Evolutionary conservation across 2,888 invertebrate genomes (phyloP), one percentile per base, ranked within the genome.

Genomic region (Drosophila lacicola): DNA sequence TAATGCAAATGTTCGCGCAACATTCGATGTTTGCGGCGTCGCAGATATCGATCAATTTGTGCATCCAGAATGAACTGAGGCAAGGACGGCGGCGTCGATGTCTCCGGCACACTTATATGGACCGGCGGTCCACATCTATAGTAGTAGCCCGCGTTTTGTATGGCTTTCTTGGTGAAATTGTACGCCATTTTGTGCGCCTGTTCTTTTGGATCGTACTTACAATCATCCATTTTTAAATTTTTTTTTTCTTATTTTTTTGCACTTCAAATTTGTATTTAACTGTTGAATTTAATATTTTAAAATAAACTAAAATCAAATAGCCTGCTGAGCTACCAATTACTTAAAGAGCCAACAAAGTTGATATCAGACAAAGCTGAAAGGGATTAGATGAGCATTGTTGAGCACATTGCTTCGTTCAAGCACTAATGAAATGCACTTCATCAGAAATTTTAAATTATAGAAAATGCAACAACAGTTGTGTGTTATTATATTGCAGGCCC

Each of bases 341-440:
- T 19, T 54, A 39, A 54, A 34, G 34, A 10, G 21, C 21, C 37
- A 14, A 25, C 41, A 39, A 34, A 6, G 33, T 17, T 56, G 47
- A 39, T 37, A 57, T 8, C 21, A 46, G 41, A 51, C 41, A 42
- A n/a, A 36, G 21, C 14, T 54, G 29, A 50, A 39, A 25, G 33
- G 57, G 17, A 60, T 50, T 60, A 49, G 58, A 29, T 9, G 42
- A 2, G 13, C 25, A 10, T 42, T 13, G 13, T 4, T 11, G 21
- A 42, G 9, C 57, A 53, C 25, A 50, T 34, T 41, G 39, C n/a
- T 29, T 8, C 19, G 50, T 34, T 44, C 42, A 57, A 63, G 74
- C 75, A 55, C 73, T 80, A 65, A 78, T 76, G 76, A 79, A 77
- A 60, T 75, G 80, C 80, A 71, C 64, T 79, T 79, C 67, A 71